Base-by-base conservation (phyloP, 2,888 invertebrate species). In the Eupithecia pulchellata region DNA sequence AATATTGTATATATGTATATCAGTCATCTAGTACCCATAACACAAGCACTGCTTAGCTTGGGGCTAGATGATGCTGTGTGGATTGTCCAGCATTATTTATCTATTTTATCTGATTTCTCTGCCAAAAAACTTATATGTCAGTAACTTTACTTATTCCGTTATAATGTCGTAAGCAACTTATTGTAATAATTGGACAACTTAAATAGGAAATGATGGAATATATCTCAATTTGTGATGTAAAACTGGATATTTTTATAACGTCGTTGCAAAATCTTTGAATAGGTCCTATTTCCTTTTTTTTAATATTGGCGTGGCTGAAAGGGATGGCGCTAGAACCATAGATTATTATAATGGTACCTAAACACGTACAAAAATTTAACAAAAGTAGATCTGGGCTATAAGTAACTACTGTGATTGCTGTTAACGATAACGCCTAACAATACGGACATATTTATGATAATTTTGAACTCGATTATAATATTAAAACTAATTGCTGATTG, bases 381-480 rank as follows among this genome's bases (percentile, higher is more conserved):
- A 8, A 27, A 47, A 4, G 4, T 25, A 52, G 9, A 32, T 20
- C 30, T 60, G n/a, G 20, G n/a, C 32, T 25, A 58, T 30, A 58
- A 30, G 25, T 32, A 32, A 20, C 52, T 11, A 25, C 25, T 25
- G 34, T 66, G 42, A 69, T 72, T 11, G 34, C 65, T 60, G 20
- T 36, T 34, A 47, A 29, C 66, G 66, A 69, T 64, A 64, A 64
- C 42, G 17, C 64, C 52, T 55, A 61, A 55, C 39, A 72, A 64
- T 61, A 66, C 55, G 32, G 55, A 67, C 69, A 69, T 72, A 72
- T 64, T 64, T 69, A 72, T 69, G 69, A 66, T 72, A 72, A 69
- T 72, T 67, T 57, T 58, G 27, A 68, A 64, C 69, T 67, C n/a
- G 60, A 32, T 65, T 62, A 42, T 32, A 65, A 72, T 69, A 61